phyloP scores from a whole-genome alignment of 2,888 invertebrate species.

The Oxyteleia sp. region DNA sequence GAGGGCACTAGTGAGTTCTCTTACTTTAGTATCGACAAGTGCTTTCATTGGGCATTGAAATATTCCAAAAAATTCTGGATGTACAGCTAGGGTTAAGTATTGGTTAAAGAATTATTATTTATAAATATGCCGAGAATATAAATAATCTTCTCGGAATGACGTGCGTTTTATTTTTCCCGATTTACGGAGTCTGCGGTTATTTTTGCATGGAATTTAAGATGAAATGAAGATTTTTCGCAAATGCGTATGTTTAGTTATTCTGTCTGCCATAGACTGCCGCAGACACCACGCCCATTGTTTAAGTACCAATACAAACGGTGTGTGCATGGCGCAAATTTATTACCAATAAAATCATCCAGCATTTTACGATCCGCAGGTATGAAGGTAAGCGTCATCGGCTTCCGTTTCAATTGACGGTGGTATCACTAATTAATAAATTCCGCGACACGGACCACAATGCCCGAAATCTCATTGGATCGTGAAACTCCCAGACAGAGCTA shows the following conservation, averaged over 20 bases:
- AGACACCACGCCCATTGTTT: conserved; percentile 79
- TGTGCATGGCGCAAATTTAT: conserved; percentile 82
- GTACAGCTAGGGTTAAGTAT: too few species aligned
- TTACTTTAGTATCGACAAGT: too few species aligned
- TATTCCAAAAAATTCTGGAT: too few species aligned
- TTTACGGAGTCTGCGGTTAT: too few species aligned
- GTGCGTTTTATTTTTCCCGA: too few species aligned
- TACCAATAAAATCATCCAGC: conserved; percentile 84
- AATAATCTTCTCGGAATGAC: too few species aligned
- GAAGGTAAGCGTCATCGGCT: conserved; percentile 79
- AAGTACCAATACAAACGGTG: conserved; percentile 77
- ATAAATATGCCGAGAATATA: too few species aligned
- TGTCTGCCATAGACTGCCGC: conserved; percentile 60
- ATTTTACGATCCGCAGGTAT: conserved; percentile 81
- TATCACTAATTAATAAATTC: conserved; percentile 73
- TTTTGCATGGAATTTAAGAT: conserved; percentile 13
- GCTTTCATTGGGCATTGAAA: too few species aligned
- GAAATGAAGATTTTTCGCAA: conserved; percentile 40
- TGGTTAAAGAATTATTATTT: too few species aligned
- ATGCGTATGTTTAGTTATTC: conserved; percentile 46
- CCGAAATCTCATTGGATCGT: conserved; percentile 38
- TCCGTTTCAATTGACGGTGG: conserved; percentile 76
- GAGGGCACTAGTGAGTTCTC: too few species aligned
- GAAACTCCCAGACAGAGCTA: conserved; percentile 39
- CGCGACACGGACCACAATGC: conserved; percentile 55